Percentiles rank a stretch among this genome's conserved stretches.
Conservation (phyloP, 2,113 vertebrate species). For the Garra rufa region DNA sequence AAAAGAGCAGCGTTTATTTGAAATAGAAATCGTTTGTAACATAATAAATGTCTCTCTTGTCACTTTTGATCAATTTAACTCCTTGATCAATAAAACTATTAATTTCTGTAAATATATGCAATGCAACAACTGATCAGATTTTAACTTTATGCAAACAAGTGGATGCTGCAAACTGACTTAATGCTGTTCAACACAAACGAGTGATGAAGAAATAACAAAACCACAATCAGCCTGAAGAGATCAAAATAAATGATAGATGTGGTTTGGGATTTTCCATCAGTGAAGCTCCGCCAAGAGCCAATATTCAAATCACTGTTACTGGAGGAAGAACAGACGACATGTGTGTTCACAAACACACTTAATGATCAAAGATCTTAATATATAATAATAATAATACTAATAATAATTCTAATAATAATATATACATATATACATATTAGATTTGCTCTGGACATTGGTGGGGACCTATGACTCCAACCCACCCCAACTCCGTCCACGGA, state of each 20-base stretch:
- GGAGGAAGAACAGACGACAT: not conserved
- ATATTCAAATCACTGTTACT: not conserved
- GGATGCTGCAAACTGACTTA: not conserved
- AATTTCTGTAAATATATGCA: no score
- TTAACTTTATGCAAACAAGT: not conserved
- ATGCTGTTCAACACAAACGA: not conserved
- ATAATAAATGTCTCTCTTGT: no score
- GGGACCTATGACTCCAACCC: no score
- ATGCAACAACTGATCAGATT: not conserved
- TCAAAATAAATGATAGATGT: not conserved
- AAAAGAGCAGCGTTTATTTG: no score
- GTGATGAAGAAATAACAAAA: conserved; percentile 1
- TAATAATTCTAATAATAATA: no score
- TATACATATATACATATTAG: no score
- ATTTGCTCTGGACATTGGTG: no score
- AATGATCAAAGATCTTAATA: not conserved
- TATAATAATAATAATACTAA: no score
- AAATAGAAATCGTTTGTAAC: no score
- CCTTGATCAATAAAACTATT: no score
- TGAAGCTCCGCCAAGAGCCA: not conserved
- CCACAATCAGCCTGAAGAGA: not conserved
- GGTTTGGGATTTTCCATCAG: not conserved
- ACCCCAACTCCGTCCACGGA: no score
- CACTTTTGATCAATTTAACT: no score
- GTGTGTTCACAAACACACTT: not conserved